A percentile compares a stretch with the other conserved stretches of the same genome.
Evolutionary conservation across 2,113 vertebrate genomes (phyloP).

Genomic region (Colossoma macropomum): DNA sequence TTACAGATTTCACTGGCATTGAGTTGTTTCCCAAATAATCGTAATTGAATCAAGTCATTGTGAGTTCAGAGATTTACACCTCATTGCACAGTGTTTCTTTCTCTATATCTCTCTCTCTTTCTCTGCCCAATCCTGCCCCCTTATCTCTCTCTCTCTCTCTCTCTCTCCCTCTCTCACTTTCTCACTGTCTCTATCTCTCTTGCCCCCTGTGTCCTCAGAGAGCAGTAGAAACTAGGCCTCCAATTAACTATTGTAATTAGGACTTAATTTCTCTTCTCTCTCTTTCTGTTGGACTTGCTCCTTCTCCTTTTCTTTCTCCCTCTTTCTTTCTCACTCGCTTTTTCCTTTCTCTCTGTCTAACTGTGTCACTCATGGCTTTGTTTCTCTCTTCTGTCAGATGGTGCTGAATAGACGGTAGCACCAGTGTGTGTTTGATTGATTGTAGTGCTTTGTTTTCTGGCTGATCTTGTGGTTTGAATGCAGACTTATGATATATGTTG

Average conservation of each 20-base stretch:
- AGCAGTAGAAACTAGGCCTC: conserved; percentile 47
- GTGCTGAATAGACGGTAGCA: neutral
- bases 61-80: neutral
- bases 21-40: no score
- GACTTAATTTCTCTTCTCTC: conserved; percentile 28
- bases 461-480: neutral
- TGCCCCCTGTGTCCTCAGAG: conserved; percentile 42
- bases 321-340: conserved; percentile 10
- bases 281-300: neutral
- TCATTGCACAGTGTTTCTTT: neutral
- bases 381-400: conserved; percentile 20
- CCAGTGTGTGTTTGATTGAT: neutral
- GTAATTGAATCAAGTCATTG: no score
- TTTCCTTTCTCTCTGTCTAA: neutral
- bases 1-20: no score
- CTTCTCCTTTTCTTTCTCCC: conserved; percentile 4
- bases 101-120: neutral
- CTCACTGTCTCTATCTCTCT: conserved; percentile 13
- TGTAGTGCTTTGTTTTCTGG: neutral
- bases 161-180: neutral
- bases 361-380: conserved; percentile 8
- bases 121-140: neutral
- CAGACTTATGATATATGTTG: neutral
- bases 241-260: conserved; percentile 58
- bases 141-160: neutral